Base-by-base conservation (phyloP, 2,888 invertebrate genomes). In the Choristoneura rosaceana region DNA sequence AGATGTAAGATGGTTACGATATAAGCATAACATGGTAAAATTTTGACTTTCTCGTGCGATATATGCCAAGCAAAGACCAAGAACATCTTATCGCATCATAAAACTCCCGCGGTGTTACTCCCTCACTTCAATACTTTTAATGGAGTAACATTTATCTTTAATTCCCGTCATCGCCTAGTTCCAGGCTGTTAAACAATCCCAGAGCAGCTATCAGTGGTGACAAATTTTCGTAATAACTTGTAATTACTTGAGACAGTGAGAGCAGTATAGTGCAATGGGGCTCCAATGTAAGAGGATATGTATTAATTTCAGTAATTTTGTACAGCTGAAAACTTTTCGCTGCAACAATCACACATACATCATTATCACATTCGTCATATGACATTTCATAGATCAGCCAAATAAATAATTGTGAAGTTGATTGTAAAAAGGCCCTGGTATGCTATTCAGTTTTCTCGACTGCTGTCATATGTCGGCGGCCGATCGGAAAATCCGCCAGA, bases 221-320 rank as follows among this genome's bases (percentile, higher is more conserved):
- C 10, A 34, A 67, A 67, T 67, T 59, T 59, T 67, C 67, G 43
- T 59, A 67, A 60, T 67, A 67, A 60, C 67, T 67, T 60, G 12
- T 60, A 66, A 59, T 67, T 47, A 67, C 45, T 45, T n/a, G 12
- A 59, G 3, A 25, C 33, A 12, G 34, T 5, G 47, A 15, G 15
- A 61, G 10, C 15, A 25, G 25, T 25, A 25, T 14, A 55, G 14
- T 25, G 38, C 8, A 10, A 10, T 59, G n/a, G 33, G 67, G 67
- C 14, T 33, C n/a, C 59, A 34, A 33, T 25, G 34, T 12, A 45
- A 67, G 59, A 34, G 2, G 0, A 17, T 55, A n/a, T n/a, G n/a
- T n/a, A 55, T 4, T 38, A 7, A 38, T 38, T 38, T 38, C 7
- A 7, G 25, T 25, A 25, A 25, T 25, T 25, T 25, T 25, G 25